Percentiles rank a stretch among this genome's conserved stretches.
These are phyloP conservation scores for Labeo rohita DNA, from an alignment of 2,113 vertebrate genomes.

Conservation along the genomic window DNA sequence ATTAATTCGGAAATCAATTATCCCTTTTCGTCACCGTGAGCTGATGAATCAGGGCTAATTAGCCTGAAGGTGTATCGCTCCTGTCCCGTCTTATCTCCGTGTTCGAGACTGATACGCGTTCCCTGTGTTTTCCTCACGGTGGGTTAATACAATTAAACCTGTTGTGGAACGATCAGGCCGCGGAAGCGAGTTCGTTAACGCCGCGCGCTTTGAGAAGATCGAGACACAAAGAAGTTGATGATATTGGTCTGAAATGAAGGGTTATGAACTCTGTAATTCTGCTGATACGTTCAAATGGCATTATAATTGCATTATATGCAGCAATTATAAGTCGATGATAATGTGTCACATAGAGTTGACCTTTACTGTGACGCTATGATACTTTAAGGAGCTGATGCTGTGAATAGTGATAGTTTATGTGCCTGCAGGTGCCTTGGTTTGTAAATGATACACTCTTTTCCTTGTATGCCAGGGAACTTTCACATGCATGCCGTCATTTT, in stretches of 20 bases:
- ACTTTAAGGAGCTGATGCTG: neutral
- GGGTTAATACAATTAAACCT: slow-evolving; percentile 50
- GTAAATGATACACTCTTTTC: neutral
- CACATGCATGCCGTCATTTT: neutral
- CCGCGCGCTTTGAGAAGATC: neutral
- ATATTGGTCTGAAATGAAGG: slow-evolving; percentile 7
- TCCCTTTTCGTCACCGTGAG: slow-evolving; percentile 3
- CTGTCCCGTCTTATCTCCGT: slow-evolving; percentile 33
- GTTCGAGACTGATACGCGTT: slow-evolving; percentile 42
- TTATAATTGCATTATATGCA: slow-evolving; percentile 12
- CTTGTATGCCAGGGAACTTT: neutral
- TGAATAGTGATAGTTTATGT: neutral
- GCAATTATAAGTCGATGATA: neutral
- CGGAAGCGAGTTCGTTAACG: slow-evolving; percentile 1
- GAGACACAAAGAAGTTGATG: neutral
- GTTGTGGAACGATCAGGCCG: slow-evolving; percentile 21
- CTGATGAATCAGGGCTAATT: slow-evolving; percentile 54
- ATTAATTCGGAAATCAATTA: slow-evolving; percentile 55
- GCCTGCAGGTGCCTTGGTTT: neutral
- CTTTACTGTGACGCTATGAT: neutral
- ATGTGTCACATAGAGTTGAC: slow-evolving; percentile 1
- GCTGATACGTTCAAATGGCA: neutral
- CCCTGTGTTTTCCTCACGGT: slow-evolving; percentile 46
- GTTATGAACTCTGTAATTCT: neutral
- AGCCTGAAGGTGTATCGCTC: slow-evolving; percentile 51